These are phyloP conservation scores for Parauchenoglanis ngamensis DNA, from an alignment of 2,797 vertebrate species.

Conservation along the genomic window DNA sequence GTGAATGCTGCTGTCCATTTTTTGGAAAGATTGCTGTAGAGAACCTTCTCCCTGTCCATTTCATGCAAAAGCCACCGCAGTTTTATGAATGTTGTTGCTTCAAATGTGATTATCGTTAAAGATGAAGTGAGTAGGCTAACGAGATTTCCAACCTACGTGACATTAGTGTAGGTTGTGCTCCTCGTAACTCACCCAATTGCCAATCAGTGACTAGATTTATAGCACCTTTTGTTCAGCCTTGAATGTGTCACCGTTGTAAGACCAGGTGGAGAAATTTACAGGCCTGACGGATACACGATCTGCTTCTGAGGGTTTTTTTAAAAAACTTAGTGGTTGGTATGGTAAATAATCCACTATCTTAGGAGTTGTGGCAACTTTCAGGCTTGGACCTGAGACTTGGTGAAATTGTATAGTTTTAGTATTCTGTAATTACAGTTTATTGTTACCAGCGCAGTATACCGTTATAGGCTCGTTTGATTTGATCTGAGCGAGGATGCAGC, in stretches of 20 bases:
- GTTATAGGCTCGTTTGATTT: neutral
- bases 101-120: neutral
- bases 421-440: neutral
- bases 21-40: neutral
- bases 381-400: neutral
- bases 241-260: neutral
- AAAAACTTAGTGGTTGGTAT: neutral
- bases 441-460: neutral
- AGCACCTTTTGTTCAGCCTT: neutral
- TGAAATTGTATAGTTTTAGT: constrained; percentile 2
- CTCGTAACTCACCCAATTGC: constrained; percentile 17
- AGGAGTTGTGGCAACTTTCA: neutral
- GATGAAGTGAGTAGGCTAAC: constrained; percentile 13
- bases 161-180: constrained; percentile 29
- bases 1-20: neutral
- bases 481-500: neutral
- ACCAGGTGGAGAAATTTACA: neutral
- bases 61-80: neutral
- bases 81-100: neutral
- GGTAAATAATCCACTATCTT: neutral
- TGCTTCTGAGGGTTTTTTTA: neutral
- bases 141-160: constrained; percentile 17
- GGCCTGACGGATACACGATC: neutral
- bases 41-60: neutral
- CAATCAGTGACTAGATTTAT: neutral